Conservation (phyloP, 2,113 vertebrate species). For the Cyprinodon variegatus region DNA sequence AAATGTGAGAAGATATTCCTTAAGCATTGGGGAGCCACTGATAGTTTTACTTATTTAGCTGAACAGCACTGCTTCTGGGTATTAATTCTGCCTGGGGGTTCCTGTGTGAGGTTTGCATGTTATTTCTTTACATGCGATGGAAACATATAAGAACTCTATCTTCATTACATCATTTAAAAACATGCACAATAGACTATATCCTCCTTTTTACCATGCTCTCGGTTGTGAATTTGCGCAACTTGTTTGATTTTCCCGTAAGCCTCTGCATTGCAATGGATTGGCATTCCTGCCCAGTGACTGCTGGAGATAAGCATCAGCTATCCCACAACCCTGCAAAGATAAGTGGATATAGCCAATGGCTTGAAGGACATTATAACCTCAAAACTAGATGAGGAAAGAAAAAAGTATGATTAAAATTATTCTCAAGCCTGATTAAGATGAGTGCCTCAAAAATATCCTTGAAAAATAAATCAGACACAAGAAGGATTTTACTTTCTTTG, state of each 20-base stretch:
- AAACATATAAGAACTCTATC: neutral
- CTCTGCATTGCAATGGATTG: too few species aligned
- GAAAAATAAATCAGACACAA: neutral
- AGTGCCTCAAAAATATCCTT: neutral
- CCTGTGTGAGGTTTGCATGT: too few species aligned
- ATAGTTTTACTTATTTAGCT: neutral
- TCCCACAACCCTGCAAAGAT: too few species aligned
- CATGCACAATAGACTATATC: neutral
- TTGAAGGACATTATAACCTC: too few species aligned
- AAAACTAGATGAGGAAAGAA: neutral
- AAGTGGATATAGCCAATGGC: too few species aligned
- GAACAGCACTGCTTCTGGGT: neutral
- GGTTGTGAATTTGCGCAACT: neutral
- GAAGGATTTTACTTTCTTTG: neutral
- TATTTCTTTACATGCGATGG: too few species aligned
- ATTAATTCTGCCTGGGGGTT: too few species aligned
- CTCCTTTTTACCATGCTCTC: neutral
- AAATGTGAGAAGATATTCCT: too few species aligned
- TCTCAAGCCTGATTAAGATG: neutral
- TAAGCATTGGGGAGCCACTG: neutral
- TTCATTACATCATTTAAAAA: too few species aligned
- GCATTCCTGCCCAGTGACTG: too few species aligned
- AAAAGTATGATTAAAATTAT: neutral
- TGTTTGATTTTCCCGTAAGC: neutral
- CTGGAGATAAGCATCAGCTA: too few species aligned